Conservation (phyloP, 2,797 vertebrate genomes). For the Eulemur mongoz region DNA sequence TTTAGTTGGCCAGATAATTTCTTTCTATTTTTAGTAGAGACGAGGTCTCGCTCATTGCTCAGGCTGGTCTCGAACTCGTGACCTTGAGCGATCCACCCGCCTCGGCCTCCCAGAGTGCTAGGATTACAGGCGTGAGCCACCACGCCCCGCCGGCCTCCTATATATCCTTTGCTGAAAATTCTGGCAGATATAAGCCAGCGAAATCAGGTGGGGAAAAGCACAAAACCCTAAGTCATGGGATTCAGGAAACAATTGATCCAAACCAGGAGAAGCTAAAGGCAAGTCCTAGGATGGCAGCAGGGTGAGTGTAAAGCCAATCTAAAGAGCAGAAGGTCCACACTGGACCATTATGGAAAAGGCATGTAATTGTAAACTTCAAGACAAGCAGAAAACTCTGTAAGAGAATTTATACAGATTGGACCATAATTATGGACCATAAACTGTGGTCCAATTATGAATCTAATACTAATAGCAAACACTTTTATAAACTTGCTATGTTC, state of each 20-base stretch:
- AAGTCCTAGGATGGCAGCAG: no score
- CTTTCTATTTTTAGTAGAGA: no score
- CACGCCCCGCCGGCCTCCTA: no score
- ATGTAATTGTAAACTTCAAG: background rate
- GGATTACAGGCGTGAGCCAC: no score
- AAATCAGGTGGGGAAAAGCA: background rate
- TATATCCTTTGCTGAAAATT: background rate
- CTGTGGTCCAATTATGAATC: background rate
- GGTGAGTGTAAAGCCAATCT: rapidly evolving
- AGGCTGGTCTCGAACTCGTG: no score
- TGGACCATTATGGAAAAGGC: background rate
- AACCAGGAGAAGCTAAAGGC: background rate
- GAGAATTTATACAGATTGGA: background rate
- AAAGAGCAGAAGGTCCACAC: background rate
- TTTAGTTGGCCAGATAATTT: no score
- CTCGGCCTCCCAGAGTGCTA: no score
- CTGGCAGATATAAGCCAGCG: background rate
- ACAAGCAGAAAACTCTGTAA: background rate
- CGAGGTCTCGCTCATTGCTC: no score
- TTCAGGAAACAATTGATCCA: background rate
- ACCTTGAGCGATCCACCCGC: no score
- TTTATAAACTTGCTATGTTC: background rate
- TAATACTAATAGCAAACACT: background rate
- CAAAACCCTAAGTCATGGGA: background rate
- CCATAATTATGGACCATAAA: background rate